Evolutionary conservation across 2,888 invertebrate genomes (phyloP), one percentile per base, ranked within the genome.

Genomic region (Agrochola circellaris): DNA sequence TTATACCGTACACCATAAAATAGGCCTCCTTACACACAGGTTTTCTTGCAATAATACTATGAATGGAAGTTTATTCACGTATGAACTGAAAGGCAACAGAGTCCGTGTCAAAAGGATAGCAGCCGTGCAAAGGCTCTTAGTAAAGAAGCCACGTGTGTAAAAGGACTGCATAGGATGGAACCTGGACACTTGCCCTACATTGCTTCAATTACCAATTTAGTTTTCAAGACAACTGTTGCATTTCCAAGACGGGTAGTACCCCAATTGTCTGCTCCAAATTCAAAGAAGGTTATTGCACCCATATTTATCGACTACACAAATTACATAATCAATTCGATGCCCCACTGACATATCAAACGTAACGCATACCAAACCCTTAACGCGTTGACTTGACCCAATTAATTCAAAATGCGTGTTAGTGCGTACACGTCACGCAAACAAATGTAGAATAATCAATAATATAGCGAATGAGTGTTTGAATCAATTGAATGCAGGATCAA

Each of bases 301-400:
- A 81, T 68, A 74, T 77, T 81, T 86, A 88, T 77, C 54, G 87
- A 84, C 73, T 34, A 86, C 62, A 75, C 65, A 68, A 79, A 77
- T 87, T 85, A 87, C 73, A 88, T 88, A 87, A 87, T 60, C 58
- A 77, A 87, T 84, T 75, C 75, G 51, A 62, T 82, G 88, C 23
- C 83, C 87, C 66, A 89, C 83, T 83, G 76, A 82, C 85, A 85
- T 87, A 83, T 78, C 75, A 82, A 75, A 70, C 75, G 85, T 71
- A 72, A 74, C 77, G 75, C 80, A 78, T 84, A 83, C 75, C 68
- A 56, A 80, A 81, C 77, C 80, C 80, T 78, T 78, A 87, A 75
- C 71, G 75, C 75, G 81, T 84, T 89, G 90, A 90, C 89, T 89
- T 92, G 94, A 94, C 95, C 95, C 90, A 95, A 94, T 95, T 95